Base-by-base conservation (phyloP, 1,140 invertebrate genomes). In the Megalonaias nervosa region DNA sequence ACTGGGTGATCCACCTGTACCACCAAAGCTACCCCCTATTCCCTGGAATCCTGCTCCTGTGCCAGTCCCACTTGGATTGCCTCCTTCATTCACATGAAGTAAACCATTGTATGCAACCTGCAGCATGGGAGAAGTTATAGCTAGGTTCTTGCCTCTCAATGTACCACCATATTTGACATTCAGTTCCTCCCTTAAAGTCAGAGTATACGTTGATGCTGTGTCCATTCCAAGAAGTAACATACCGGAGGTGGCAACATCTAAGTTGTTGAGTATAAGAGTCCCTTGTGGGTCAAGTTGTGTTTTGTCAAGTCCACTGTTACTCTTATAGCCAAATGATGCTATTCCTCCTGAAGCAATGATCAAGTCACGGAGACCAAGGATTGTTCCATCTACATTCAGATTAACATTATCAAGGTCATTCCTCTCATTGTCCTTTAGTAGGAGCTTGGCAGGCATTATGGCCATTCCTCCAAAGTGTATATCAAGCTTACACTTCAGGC, bases 101-200 rank as follows among this genome's bases (percentile, higher is more conserved):
- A 65, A 16, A 21, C 81, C 82, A 55, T 78, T 80, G 75, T 81
- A 86, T 16, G 86, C 84, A 16, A 87, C 67, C 66, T 80, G 71
- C 55, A 81, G 26, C 12, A 31, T 69, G n/a, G 82, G 80, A 56
- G 82, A 71, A 19, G 75, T 68, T 17, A 87, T 74, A n/a, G 38
- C 68, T 11, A 87, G 72, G 74, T 79, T 74, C 61, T 80, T 79
- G 1, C 65, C 81, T 56, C 15, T 66, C 5, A 87, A 57, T 19
- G 64, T 79, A n/a, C 86, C 86, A 31, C 82, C 84, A 75, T 77
- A 86, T 38, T 85, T 81, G 6, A 86, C 80, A 74, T 79, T 86
- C 17, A 86, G 61, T 67, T 78, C 66, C 56, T 80, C 67, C 6
- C 83, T 76, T 14, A 85, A 64, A n/a, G 69, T 70, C 15, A 87